Conservation (phyloP, 2,797 vertebrate genomes). For the Capromys pilorides region DNA sequence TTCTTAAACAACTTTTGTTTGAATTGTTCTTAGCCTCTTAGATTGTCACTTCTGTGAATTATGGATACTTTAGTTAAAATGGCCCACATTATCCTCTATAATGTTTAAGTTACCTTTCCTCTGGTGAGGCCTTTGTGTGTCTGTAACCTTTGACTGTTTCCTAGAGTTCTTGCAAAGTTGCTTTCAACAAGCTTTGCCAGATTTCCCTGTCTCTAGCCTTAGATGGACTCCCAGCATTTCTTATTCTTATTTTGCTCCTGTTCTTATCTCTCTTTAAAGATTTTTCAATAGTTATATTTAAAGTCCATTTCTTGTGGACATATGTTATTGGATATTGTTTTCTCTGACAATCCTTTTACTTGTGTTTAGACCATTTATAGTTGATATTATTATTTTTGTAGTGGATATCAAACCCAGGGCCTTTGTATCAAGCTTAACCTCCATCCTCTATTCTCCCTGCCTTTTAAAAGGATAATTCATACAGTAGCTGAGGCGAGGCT, state of each 20-base stretch:
- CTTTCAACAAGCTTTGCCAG: neutral
- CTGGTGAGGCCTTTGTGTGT: neutral
- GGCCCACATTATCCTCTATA: neutral
- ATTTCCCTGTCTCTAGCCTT: neutral
- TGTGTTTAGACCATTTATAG: neutral
- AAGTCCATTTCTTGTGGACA: conserved; percentile 2
- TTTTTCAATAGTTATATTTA: neutral
- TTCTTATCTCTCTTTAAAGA: neutral
- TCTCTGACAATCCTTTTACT: neutral
- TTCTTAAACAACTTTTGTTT: neutral
- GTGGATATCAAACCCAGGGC: neutral
- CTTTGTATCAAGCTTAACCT: neutral
- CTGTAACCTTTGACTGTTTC: neutral
- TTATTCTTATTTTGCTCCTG: neutral
- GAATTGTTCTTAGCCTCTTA: neutral
- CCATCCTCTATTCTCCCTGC: neutral
- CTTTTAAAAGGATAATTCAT: neutral
- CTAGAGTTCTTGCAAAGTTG: neutral
- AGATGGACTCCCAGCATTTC: neutral
- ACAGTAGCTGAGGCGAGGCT: neutral
- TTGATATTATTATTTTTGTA: neutral
- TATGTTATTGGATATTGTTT: neutral
- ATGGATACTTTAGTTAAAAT: neutral
- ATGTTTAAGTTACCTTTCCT: neutral
- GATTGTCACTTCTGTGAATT: neutral